Percentiles rank a stretch among this genome's conserved stretches.
phyloP scores from a whole-genome alignment of 1,140 invertebrate species.

The Plectus sambesii region DNA sequence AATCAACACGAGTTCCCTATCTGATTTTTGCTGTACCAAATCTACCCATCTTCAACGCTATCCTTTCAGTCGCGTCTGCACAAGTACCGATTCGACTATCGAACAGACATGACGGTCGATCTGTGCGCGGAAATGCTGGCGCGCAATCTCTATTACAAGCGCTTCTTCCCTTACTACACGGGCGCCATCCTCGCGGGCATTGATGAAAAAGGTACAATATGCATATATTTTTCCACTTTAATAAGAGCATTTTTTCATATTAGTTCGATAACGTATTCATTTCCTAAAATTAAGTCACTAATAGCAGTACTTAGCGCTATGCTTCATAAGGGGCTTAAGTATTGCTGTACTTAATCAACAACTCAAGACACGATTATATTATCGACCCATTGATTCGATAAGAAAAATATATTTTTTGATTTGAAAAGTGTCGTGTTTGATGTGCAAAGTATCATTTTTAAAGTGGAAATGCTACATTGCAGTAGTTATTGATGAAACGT shows the following conservation, averaged over 20 bases:
- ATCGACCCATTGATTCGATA: neutral
- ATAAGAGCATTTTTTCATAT: slow-evolving; percentile 5
- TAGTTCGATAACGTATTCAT: slow-evolving; percentile 14
- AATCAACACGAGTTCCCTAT: too few species aligned
- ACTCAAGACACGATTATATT: too few species aligned
- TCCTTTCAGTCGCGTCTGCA: slow-evolving; percentile 35
- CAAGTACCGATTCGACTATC: slow-evolving; percentile 78
- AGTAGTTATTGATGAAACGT: slow-evolving; percentile 53
- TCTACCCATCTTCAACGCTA: slow-evolving; percentile 19
- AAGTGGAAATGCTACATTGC: too few species aligned
- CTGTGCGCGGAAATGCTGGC: slow-evolving; percentile 89
- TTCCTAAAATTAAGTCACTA: slow-evolving; percentile 9
- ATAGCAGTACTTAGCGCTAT: too few species aligned
- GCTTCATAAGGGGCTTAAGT: too few species aligned
- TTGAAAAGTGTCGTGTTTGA: too few species aligned
- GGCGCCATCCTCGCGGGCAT: slow-evolving; percentile 82
- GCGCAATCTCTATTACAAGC: slow-evolving; percentile 84
- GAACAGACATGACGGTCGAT: slow-evolving; percentile 77
- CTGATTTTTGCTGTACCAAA: too few species aligned
- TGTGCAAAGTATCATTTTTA: too few species aligned
- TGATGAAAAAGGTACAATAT: slow-evolving; percentile 52
- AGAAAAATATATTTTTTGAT: too few species aligned
- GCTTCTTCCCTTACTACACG: slow-evolving; percentile 98
- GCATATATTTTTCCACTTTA: slow-evolving; percentile 2
- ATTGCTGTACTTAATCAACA: too few species aligned